phyloP scores from a whole-genome alignment of 1,140 invertebrate species.

The Coenobita brevimanus region DNA sequence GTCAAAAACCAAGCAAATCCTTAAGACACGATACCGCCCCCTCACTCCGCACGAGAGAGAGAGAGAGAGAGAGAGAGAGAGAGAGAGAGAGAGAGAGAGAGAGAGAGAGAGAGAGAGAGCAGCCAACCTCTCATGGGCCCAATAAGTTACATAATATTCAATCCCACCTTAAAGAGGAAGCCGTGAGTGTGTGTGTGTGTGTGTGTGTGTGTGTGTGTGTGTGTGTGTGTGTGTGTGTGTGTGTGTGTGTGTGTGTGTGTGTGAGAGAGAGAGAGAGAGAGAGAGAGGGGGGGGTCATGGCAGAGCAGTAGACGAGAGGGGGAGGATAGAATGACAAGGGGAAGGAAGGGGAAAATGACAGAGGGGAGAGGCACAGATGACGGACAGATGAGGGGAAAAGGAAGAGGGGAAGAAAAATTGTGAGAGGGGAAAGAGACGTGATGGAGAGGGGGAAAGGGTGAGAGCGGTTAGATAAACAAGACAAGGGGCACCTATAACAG shows the following conservation, averaged over 20 bases:
- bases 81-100: slow-evolving; percentile 5
- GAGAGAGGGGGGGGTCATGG: not conserved
- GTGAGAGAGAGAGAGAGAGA: slow-evolving; percentile 18
- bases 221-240: slow-evolving; percentile 1
- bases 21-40: not conserved
- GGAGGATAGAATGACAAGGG: not conserved
- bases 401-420: not conserved
- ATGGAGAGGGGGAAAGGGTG: not conserved
- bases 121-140: not conserved
- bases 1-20: not conserved
- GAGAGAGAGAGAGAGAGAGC: not conserved
- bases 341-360: not conserved
- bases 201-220: slow-evolving; percentile 1
- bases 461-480: not conserved
- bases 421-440: not conserved
- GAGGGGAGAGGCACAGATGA: not conserved
- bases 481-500: not conserved
- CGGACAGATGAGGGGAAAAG: not conserved
- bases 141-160: not conserved
- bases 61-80: not conserved
- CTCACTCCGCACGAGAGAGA: slow-evolving; percentile 1
- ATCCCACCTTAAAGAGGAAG: not conserved
- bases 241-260: slow-evolving; percentile 2
- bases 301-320: not conserved
- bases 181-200: not conserved